Evolutionary conservation across 2,113 vertebrate species (phyloP).

Genomic region (Cryptomyrus ogoouensis): DNA sequence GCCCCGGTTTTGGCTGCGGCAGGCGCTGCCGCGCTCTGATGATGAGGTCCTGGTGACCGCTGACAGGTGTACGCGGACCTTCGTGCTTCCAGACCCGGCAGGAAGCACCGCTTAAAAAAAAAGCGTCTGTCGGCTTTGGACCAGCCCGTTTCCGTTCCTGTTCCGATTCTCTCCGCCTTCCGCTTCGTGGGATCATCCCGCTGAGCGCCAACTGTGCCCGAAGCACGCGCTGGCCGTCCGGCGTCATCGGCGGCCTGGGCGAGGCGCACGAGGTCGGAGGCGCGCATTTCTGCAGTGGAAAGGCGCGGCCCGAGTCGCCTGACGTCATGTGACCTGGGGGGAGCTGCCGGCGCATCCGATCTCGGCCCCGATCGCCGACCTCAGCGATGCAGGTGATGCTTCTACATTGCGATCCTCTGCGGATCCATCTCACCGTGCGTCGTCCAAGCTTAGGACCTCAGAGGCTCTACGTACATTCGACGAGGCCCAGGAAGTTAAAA

Average conservation of each 20-base stretch:
- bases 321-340: neutral
- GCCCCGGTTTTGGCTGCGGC: neutral
- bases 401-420: neutral
- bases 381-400: neutral
- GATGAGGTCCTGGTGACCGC: neutral
- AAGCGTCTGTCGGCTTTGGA: constrained; percentile 6
- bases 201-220: constrained; percentile 1
- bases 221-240: neutral
- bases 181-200: neutral
- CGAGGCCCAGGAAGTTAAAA: neutral
- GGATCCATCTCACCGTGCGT: neutral
- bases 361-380: neutral
- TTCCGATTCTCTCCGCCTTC: neutral
- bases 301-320: neutral
- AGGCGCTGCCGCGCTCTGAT: neutral
- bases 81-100: neutral
- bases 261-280: neutral
- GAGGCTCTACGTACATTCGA: neutral
- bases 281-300: neutral
- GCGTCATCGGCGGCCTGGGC: neutral
- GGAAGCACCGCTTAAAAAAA: neutral
- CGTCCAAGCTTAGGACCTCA: neutral
- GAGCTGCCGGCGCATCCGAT: neutral
- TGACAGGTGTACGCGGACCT: neutral
- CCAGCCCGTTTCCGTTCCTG: constrained; percentile 1